Conservation (phyloP, 1,140 invertebrate species). For the Drosophila lini region DNA sequence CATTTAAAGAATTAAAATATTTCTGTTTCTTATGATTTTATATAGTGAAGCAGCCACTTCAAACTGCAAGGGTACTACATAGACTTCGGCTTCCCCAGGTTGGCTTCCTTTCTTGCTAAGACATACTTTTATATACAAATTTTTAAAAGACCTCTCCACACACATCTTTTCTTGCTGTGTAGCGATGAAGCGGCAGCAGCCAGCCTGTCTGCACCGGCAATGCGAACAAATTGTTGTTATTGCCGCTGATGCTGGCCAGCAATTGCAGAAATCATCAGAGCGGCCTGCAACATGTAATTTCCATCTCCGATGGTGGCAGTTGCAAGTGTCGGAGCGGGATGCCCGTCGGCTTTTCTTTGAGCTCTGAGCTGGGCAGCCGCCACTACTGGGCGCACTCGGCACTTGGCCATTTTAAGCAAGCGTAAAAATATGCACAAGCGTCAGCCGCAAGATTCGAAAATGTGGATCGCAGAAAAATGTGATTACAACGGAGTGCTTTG, state of each 20-base stretch:
- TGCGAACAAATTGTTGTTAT: conserved; percentile 46
- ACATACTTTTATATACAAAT: not conserved
- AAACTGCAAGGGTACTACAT: no score
- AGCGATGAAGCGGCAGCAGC: conserved; percentile 48
- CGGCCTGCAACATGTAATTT: conserved; percentile 73
- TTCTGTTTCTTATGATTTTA: no score
- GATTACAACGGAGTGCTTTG: conserved; percentile 61
- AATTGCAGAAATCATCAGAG: conserved; percentile 80
- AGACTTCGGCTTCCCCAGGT: not conserved
- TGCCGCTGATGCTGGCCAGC: conserved; percentile 55
- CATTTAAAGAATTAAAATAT: no score
- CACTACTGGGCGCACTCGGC: conserved; percentile 16
- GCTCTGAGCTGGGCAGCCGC: conserved; percentile 29
- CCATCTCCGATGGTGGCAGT: conserved; percentile 51
- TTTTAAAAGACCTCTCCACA: not conserved
- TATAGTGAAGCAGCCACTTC: no score
- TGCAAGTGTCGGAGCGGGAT: conserved; percentile 1
- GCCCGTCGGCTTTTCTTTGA: conserved; percentile 65
- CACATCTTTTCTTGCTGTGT: not conserved
- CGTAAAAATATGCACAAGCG: conserved; percentile 68
- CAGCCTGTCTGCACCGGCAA: conserved; percentile 60
- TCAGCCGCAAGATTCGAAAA: conserved; percentile 14
- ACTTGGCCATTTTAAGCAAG: conserved; percentile 69
- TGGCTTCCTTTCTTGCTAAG: not conserved
- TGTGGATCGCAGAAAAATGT: conserved; percentile 51